Evolutionary conservation across 2,888 invertebrate species (phyloP).

Genomic region (Drosophila fungiperda): DNA sequence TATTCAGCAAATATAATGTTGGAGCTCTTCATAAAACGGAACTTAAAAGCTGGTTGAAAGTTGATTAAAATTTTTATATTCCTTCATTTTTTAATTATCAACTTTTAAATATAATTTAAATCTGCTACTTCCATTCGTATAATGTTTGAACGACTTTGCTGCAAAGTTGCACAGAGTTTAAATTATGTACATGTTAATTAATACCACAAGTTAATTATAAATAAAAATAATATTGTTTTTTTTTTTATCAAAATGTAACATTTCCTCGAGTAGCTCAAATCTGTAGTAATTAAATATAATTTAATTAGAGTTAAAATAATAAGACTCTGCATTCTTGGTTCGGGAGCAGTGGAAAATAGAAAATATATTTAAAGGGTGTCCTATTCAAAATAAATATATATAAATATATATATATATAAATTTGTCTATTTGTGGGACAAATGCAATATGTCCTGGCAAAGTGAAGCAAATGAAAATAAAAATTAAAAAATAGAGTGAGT

Average conservation of each 20-base stretch:
- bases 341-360: neutral
- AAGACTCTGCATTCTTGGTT: neutral
- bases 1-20: neutral
- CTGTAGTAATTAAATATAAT: neutral
- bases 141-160: neutral
- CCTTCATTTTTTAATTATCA: neutral
- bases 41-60: neutral
- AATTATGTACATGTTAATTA: slow-evolving; percentile 29
- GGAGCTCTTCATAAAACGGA: too few relatives aligned
- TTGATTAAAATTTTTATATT: neutral
- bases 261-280: fast-evolving
- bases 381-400: neutral
- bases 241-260: fast-evolving
- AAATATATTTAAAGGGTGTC: neutral
- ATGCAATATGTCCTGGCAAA: slow-evolving; percentile 6
- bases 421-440: slow-evolving; percentile 25
- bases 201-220: neutral
- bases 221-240: neutral
- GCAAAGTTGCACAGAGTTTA: neutral
- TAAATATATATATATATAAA: slow-evolving; percentile 9
- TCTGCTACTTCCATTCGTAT: neutral
- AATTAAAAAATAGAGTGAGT: neutral
- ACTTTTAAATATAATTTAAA: neutral
- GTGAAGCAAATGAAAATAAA: slow-evolving; percentile 7
- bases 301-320: neutral